These are phyloP conservation scores for Gnathonemus echidnorhynchus DNA, from an alignment of 2,113 vertebrate species.

Conservation along the genomic window DNA sequence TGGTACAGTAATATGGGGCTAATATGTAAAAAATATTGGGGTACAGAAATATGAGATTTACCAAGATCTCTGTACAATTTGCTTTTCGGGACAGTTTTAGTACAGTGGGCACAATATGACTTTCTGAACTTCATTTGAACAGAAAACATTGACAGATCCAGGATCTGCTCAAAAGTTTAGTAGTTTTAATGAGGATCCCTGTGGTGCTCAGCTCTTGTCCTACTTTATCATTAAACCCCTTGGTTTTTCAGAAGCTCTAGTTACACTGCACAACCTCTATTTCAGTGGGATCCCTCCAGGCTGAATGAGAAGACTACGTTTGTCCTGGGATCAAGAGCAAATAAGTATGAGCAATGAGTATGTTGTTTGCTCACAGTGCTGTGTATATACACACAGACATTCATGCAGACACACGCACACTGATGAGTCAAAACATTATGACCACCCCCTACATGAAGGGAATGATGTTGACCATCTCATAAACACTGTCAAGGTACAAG, in stretches of 20 bases:
- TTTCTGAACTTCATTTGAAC: neutral
- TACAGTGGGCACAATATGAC: neutral
- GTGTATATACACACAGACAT: neutral
- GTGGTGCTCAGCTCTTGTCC: neutral
- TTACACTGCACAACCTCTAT: neutral
- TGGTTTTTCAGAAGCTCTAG: neutral
- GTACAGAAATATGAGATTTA: neutral
- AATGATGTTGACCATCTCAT: neutral
- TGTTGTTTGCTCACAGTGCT: neutral
- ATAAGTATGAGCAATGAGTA: constrained; percentile 70
- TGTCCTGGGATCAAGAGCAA: constrained; percentile 92
- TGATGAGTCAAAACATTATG: neutral
- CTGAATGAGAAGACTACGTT: constrained; percentile 81
- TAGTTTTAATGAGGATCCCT: neutral
- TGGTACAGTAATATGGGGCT: neutral
- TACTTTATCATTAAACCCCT: neutral
- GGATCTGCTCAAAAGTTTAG: neutral
- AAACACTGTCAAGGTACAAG: neutral
- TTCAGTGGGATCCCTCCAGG: constrained; percentile 88
- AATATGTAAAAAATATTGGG: neutral
- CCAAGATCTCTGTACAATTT: neutral
- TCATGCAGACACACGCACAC: neutral
- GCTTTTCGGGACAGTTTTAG: neutral
- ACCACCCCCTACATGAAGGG: neutral
- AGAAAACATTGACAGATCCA: neutral